These are phyloP conservation scores for Lepetodrilus schrolli DNA, from an alignment of 2,888 invertebrate species.

Conservation along the genomic window DNA sequence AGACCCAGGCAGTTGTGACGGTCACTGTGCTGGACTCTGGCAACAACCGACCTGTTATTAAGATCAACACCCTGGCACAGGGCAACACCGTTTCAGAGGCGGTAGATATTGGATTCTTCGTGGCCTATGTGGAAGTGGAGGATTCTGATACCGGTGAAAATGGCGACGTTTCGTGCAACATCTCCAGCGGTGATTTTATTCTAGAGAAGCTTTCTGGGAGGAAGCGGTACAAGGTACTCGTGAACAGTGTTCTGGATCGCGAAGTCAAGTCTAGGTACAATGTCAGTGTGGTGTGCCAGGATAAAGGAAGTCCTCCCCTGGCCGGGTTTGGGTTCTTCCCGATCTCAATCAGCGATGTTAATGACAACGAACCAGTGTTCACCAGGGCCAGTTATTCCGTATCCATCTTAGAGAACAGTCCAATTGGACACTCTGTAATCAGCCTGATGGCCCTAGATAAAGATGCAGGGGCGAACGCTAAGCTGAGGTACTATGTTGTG, in stretches of 20 bases:
- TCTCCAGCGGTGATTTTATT: constrained; percentile 37
- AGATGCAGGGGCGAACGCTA: constrained; percentile 40
- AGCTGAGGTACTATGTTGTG: constrained; percentile 36
- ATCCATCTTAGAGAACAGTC: constrained; percentile 52
- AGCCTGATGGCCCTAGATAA: constrained; percentile 50
- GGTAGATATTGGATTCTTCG: constrained; percentile 52
- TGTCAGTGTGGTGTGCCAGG: constrained; percentile 48
- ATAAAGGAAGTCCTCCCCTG: constrained; percentile 51
- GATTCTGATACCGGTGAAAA: constrained; percentile 59
- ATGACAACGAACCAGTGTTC: constrained; percentile 56
- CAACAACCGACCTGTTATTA: constrained; percentile 88
- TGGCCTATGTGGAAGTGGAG: constrained; percentile 62
- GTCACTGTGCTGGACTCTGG: constrained; percentile 85
- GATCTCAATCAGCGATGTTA: constrained; percentile 54
- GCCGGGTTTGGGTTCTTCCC: constrained; percentile 41
- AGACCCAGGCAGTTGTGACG: constrained; percentile 43
- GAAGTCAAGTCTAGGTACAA: constrained; percentile 47
- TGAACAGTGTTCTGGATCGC: constrained; percentile 46
- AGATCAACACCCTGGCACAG: constrained; percentile 40
- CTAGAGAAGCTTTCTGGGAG: constrained; percentile 40
- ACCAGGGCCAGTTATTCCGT: constrained; percentile 38
- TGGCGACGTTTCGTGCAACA: constrained; percentile 54
- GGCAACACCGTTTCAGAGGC: constrained; percentile 52
- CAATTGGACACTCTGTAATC: constrained; percentile 44
- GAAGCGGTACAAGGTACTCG: constrained; percentile 46